phyloP scores from a whole-genome alignment of 1,140 invertebrate species.

The Agrypnia vestita region DNA sequence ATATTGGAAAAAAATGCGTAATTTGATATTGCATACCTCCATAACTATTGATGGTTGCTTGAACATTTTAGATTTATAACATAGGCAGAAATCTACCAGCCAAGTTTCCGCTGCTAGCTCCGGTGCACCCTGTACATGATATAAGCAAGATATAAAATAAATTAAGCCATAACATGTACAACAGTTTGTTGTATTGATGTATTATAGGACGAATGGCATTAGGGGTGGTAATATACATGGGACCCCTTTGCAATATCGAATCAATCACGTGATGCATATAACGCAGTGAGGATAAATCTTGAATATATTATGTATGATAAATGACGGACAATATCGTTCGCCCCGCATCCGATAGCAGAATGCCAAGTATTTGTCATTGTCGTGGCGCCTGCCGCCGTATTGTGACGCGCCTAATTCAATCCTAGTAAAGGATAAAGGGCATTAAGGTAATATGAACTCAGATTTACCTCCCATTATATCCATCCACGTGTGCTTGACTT shows the following conservation, averaged over 20 bases:
- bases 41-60: no score
- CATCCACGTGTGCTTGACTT: slow-evolving; percentile 41
- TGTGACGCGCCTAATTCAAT: slow-evolving; percentile 59
- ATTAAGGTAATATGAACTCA: slow-evolving; percentile 53
- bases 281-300: slow-evolving; percentile 59
- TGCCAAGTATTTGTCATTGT: slow-evolving; percentile 59
- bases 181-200: no score
- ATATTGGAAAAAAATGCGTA: no score
- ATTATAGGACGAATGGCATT: slow-evolving; percentile 3
- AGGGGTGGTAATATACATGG: neutral
- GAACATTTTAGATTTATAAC: no score
- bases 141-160: no score
- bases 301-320: slow-evolving; percentile 62
- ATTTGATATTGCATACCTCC: no score
- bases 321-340: slow-evolving; percentile 47
- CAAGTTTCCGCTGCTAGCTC: no score
- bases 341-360: slow-evolving; percentile 9
- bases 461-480: slow-evolving; percentile 31
- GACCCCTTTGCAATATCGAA: slow-evolving; percentile 32
- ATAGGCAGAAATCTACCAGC: no score
- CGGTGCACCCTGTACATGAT: no score
- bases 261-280: slow-evolving; percentile 46
- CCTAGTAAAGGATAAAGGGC: slow-evolving; percentile 50
- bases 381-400: slow-evolving; percentile 45
- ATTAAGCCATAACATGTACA: no score